phyloP scores from a whole-genome alignment of 2,113 vertebrate genomes.

The Dicrurus megarhynchus region DNA sequence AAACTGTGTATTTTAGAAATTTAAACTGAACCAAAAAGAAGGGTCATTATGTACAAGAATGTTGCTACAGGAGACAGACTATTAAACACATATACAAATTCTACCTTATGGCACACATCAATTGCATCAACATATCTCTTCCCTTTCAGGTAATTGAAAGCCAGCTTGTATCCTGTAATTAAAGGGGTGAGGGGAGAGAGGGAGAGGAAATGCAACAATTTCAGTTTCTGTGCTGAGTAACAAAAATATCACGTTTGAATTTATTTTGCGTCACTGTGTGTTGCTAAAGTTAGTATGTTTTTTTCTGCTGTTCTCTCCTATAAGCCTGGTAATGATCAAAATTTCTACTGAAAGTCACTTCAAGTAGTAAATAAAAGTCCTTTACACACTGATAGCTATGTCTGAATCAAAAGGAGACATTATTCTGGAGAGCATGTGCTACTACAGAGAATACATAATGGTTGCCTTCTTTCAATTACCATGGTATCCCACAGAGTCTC shows the following conservation, averaged over 20 bases:
- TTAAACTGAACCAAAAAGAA: not conserved
- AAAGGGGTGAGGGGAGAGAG: not conserved
- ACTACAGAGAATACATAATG: not conserved
- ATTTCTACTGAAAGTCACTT: not conserved
- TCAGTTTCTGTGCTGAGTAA: not conserved
- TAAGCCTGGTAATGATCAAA: not conserved
- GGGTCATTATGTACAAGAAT: not conserved
- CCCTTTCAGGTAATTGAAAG: slow-evolving; percentile 97
- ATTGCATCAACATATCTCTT: slow-evolving; percentile 94
- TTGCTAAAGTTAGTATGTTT: not conserved
- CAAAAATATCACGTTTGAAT: not conserved
- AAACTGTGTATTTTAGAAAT: not conserved
- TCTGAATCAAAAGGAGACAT: not conserved
- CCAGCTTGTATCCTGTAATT: slow-evolving; percentile 91
- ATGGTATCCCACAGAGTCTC: not conserved
- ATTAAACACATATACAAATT: not conserved
- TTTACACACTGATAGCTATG: not conserved
- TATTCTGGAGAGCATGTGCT: not conserved
- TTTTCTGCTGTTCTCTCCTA: not conserved
- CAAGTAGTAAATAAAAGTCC: not conserved
- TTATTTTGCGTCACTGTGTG: fast-evolving
- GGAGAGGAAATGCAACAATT: not conserved
- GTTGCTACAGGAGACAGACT: not conserved
- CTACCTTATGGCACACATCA: slow-evolving; percentile 94
- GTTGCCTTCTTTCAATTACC: not conserved